Percentiles rank a stretch among this genome's conserved stretches.
These are phyloP conservation scores for Arctopsyche grandis DNA, from an alignment of 1,140 invertebrate species.

Conservation along the genomic window DNA sequence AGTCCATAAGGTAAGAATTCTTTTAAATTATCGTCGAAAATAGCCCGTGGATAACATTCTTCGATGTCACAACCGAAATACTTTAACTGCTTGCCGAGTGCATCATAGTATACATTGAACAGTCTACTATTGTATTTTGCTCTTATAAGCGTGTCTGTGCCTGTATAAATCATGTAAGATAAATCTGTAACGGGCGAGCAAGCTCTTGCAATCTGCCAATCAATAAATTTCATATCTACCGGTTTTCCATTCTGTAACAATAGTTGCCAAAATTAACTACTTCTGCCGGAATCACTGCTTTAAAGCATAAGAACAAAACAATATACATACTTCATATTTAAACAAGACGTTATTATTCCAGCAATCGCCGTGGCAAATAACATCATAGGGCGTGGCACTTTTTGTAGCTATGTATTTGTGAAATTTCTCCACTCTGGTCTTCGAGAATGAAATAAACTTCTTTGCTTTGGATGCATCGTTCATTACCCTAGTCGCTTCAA, in stretches of 20 bases:
- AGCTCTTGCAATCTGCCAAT: not conserved
- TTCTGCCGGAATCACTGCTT: too few species aligned
- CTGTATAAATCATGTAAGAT: not conserved
- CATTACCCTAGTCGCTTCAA: too few species aligned
- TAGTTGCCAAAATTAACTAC: too few species aligned
- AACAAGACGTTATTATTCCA: constrained; percentile 69
- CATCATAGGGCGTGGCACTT: constrained; percentile 62
- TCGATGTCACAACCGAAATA: not conserved
- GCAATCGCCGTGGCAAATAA: constrained; percentile 67
- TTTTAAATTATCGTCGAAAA: not conserved
- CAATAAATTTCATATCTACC: not conserved
- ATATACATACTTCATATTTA: constrained; percentile 56
- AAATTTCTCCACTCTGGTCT: constrained; percentile 29
- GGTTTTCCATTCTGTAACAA: not conserved
- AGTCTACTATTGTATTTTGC: not conserved
- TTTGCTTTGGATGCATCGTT: not conserved
- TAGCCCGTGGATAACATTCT: not conserved
- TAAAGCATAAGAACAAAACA: too few species aligned
- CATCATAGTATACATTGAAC: not conserved
- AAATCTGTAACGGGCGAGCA: not conserved
- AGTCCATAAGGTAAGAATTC: not conserved
- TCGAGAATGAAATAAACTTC: not conserved
- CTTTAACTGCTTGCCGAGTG: not conserved
- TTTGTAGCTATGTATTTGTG: too few species aligned
- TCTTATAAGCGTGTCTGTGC: not conserved